phyloP scores from a whole-genome alignment of 92 coral and sea anemone genomes.

The Chrysogorgia sp. region DNA sequence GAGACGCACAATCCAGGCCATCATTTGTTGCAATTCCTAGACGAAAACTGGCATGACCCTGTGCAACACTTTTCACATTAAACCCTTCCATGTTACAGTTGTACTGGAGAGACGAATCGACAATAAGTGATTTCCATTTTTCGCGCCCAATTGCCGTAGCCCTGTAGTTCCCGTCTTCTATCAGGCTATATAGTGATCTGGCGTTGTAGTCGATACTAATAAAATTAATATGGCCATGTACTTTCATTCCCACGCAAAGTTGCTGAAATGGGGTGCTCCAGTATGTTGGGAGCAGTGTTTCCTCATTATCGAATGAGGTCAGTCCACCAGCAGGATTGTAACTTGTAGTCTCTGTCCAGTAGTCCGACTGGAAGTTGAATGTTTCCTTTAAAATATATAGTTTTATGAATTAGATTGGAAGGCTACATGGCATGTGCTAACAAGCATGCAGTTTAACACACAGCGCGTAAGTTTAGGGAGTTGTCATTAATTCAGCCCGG shows the following conservation, averaged over 20 bases:
- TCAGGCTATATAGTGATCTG: conserved; percentile 11
- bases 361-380: background rate
- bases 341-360: background rate
- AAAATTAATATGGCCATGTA: background rate
- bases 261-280: background rate
- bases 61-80: background rate
- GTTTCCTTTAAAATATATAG: background rate
- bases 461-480: no score
- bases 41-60: background rate
- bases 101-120: conserved; percentile 1
- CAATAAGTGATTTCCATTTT: conserved; percentile 3
- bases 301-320: background rate
- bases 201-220: background rate
- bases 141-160: background rate
- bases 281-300: conserved; percentile 24
- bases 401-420: no score
- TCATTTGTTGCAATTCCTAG: conserved; percentile 5
- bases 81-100: conserved; percentile 6
- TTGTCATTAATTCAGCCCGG: no score
- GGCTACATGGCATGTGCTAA: no score
- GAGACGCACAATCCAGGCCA: background rate
- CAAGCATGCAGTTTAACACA: no score
- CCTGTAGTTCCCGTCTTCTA: conserved; percentile 3
- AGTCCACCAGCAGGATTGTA: background rate
- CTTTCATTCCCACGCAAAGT: conserved; percentile 26